Evolutionary conservation across 2,888 invertebrate species (phyloP).

Genomic region (Agrochola lychnidis): DNA sequence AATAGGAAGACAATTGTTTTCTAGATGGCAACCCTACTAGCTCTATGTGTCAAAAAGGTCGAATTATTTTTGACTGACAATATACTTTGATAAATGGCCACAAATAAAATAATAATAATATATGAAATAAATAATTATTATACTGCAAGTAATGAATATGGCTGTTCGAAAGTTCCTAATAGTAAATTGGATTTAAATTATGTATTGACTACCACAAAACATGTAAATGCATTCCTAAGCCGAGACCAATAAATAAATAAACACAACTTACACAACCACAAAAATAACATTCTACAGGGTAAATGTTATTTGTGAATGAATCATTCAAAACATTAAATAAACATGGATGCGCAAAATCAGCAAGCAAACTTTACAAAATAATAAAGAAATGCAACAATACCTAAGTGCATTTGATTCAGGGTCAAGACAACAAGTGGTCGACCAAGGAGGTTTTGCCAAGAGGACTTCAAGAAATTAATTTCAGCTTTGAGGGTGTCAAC

Average conservation of each 20-base stretch:
- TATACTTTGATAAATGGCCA: constrained; percentile 17
- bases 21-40: constrained; percentile 13
- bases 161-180: not conserved
- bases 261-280: constrained; percentile 31
- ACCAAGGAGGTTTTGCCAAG: constrained; percentile 99
- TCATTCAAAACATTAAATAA: constrained; percentile 46
- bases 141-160: constrained; percentile 19
- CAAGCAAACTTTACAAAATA: constrained; percentile 66
- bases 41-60: not conserved
- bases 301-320: constrained; percentile 55
- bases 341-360: constrained; percentile 74
- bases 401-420: constrained; percentile 96
- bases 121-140: not conserved
- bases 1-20: not conserved
- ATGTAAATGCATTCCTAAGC: constrained; percentile 23
- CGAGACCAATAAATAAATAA: constrained; percentile 22
- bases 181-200: not conserved
- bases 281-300: constrained; percentile 44
- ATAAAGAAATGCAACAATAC: constrained; percentile 89
- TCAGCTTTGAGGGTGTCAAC: constrained; percentile 99
- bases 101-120: not conserved
- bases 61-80: not conserved
- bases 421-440: constrained; percentile 98
- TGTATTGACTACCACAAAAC: constrained; percentile 7
- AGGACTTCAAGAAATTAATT: constrained; percentile 99